Evolutionary conservation across 2,888 invertebrate genomes (phyloP), one percentile per base, ranked within the genome.

Genomic region (Ophion ellenae): DNA sequence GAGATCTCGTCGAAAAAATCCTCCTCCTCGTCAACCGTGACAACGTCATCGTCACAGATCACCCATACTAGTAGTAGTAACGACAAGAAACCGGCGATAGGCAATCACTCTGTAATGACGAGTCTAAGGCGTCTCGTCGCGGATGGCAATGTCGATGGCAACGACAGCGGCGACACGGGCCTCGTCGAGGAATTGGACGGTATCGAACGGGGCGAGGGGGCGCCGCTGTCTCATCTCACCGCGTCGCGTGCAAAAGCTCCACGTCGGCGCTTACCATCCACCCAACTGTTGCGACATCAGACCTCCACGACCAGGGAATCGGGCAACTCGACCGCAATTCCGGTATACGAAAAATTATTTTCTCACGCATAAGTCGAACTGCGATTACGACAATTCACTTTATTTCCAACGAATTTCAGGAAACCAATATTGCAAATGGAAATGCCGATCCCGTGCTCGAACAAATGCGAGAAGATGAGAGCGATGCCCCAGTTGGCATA

Each of bases 191-290:
- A 95, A 85, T 93, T 95, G 85, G 95, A 95, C 89, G 93, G 94
- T 57, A 94, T 95, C 9, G 94, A 94, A 86, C 90, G 95, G 77
- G 93, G 92, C 45, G 94, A 94, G 83, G 94, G 94, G 53, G 94
- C 94, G 69, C 95, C 94, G 89, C 91, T 95, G 66, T 94, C 94
- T 64, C 95, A 95, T 88, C 92, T 95, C 47, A 95, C 95, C 64
- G 95, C 95, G 28, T 94, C 94, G 24, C 93, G 96, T 88, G 96
- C 95, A 17, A 96, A 96, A 94, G 96, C 96, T 86, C 96, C 97
- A 57, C 94, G 96, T 84, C 94, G 96, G 89, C 94, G 97, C 90
- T 96, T 95, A n/a, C 97, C 97, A 2, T 96, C 96, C 47, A 95
- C 95, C 32, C 93, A 93, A 81, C 93, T 91, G 87, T 87, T 92